These are phyloP conservation scores for Mycalesis mineus DNA, from an alignment of 2,888 invertebrate genomes.

Conservation along the genomic window DNA sequence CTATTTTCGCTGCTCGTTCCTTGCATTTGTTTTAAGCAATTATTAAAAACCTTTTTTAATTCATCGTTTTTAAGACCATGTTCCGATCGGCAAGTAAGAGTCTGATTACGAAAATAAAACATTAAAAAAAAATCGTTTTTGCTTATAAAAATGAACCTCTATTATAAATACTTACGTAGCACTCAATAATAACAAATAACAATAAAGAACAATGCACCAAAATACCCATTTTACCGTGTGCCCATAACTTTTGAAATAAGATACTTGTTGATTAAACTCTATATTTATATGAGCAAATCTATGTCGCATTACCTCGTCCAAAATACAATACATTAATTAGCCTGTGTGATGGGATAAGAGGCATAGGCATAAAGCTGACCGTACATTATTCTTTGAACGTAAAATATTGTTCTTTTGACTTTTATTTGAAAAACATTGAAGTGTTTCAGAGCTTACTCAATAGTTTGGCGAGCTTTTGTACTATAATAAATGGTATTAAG, in stretches of 20 bases:
- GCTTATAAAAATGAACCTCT: neutral
- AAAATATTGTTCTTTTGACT: no score
- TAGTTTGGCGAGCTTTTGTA: no score
- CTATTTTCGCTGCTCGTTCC: slow-evolving; percentile 41
- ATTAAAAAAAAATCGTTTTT: neutral
- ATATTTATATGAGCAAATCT: slow-evolving; percentile 13
- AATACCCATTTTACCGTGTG: slow-evolving; percentile 14
- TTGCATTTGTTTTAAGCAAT: slow-evolving; percentile 73
- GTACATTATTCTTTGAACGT: no score
- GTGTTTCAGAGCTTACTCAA: no score
- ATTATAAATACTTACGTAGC: slow-evolving; percentile 44
- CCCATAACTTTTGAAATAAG: neutral
- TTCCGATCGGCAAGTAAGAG: slow-evolving; percentile 78
- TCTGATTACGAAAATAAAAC: slow-evolving; percentile 42
- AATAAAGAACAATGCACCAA: slow-evolving; percentile 34
- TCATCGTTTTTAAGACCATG: slow-evolving; percentile 79
- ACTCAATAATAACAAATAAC: slow-evolving; percentile 40
- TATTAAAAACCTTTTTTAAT: slow-evolving; percentile 76
- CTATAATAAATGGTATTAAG: no score
- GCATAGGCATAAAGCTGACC: neutral
- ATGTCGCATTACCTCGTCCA: slow-evolving; percentile 16
- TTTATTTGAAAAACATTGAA: no score
- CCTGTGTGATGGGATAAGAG: slow-evolving; percentile 5
- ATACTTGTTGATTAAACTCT: neutral
- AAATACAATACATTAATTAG: slow-evolving; percentile 10